phyloP scores from a whole-genome alignment of 2,797 vertebrate genomes.

The Coluber constrictor region DNA sequence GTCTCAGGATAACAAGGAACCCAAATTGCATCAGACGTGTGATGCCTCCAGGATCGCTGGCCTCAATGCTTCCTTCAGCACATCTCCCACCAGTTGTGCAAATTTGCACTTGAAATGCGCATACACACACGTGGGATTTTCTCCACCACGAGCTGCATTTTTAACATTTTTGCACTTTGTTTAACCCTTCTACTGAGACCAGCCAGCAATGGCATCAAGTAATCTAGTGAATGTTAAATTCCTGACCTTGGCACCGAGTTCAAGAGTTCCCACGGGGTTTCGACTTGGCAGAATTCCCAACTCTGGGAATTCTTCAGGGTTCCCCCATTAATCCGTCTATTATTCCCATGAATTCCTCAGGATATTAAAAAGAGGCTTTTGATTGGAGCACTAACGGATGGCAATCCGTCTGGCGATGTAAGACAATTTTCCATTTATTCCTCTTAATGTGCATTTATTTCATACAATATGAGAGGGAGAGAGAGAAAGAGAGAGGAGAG shows the following conservation, averaged over 20 bases:
- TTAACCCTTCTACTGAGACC: neutral
- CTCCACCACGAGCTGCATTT: neutral
- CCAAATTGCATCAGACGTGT: neutral
- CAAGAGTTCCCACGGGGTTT: neutral
- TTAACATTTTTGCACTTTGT: neutral
- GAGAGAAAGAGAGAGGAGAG: neutral
- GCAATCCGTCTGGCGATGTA: neutral
- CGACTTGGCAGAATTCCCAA: neutral
- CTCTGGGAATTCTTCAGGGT: neutral
- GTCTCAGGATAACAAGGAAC: neutral
- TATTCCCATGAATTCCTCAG: neutral
- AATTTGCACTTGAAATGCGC: neutral
- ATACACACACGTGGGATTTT: neutral
- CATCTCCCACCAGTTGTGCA: neutral
- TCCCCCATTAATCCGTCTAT: neutral
- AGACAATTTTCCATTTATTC: neutral
- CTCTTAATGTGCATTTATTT: neutral
- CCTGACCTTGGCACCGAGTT: neutral
- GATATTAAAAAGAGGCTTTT: neutral
- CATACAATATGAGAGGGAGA: neutral
- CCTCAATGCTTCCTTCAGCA: neutral
- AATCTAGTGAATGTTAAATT: neutral
- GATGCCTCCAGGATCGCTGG: neutral
- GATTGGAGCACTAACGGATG: neutral
- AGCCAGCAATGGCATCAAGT: neutral